A percentile compares a stretch with the other conserved stretches of the same genome.
Conservation (phyloP, 2,113 vertebrate species). For the Aix galericulata region DNA sequence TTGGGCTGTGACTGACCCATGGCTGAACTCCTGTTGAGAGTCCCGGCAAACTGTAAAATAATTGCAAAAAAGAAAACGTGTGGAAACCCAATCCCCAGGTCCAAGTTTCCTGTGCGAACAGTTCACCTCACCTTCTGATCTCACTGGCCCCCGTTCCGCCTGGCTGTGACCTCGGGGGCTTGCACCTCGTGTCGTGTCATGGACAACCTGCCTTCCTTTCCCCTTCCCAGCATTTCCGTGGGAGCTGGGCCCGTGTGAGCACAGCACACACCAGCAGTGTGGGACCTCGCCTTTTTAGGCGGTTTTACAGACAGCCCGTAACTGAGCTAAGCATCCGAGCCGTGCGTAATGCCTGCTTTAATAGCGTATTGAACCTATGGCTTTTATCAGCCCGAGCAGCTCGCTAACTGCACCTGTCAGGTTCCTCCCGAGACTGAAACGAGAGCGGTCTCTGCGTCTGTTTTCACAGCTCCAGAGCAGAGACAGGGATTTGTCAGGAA, state of each 20-base stretch:
- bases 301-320: not conserved
- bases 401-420: constrained; percentile 61
- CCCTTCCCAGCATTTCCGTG: fast-evolving
- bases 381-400: constrained; percentile 35
- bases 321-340: not conserved
- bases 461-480: constrained; percentile 32
- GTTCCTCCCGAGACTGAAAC: constrained; percentile 45
- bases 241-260: not conserved
- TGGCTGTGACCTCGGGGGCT: not conserved
- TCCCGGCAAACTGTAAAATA: not conserved
- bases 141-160: not conserved
- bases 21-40: not conserved
- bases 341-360: not conserved
- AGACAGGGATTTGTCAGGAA: constrained; percentile 59
- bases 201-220: not conserved
- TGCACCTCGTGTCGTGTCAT: fast-evolving
- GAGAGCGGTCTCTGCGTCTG: not conserved
- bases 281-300: not conserved
- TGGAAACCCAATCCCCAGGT: not conserved
- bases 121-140: not conserved
- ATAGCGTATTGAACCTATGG: not conserved
- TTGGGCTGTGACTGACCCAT: not conserved
- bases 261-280: not conserved
- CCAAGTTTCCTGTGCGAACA: not conserved
- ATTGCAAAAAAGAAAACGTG: not conserved